Conservation (phyloP, 2,113 vertebrate species). For the Micronycteris hirsuta region DNA sequence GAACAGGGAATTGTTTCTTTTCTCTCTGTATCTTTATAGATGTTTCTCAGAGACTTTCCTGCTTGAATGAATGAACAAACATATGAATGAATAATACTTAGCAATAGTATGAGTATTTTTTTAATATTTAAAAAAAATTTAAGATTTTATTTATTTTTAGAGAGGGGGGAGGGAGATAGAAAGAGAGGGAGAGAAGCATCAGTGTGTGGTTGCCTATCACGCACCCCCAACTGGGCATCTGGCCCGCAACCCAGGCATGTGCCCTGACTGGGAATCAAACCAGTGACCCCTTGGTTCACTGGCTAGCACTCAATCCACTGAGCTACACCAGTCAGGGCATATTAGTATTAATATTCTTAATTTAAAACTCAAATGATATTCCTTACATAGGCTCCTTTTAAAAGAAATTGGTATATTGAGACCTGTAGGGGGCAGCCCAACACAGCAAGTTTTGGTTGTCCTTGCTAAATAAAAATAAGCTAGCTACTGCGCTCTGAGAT, state of each 20-base stretch:
- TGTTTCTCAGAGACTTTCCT: constrained; percentile 11
- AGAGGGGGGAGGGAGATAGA: too few relatives aligned
- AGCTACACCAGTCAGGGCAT: too few relatives aligned
- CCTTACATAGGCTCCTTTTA: not conserved
- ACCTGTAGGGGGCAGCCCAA: constrained; percentile 73
- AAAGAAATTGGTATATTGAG: constrained; percentile 8
- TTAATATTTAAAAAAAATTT: not conserved
- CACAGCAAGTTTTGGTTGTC: constrained; percentile 48
- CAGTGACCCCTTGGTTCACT: not conserved
- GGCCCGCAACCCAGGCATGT: not conserved
- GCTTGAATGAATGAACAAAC: not conserved
- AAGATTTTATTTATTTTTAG: too few relatives aligned
- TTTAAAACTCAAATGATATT: not conserved
- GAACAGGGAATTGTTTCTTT: not conserved
- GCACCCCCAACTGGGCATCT: too few relatives aligned
- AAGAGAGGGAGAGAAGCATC: too few relatives aligned
- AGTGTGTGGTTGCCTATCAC: too few relatives aligned
- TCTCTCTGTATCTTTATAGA: not conserved
- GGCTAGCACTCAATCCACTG: not conserved
- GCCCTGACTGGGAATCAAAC: not conserved
- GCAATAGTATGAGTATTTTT: constrained; percentile 16
- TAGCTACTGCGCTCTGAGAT: not conserved
- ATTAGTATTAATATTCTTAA: constrained; percentile 25
- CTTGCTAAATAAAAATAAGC: not conserved
- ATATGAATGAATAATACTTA: not conserved